Evolutionary conservation across 2,113 vertebrate genomes (phyloP), one percentile per base, ranked within the genome.

Genomic region (Semicossyphus pulcher): DNA sequence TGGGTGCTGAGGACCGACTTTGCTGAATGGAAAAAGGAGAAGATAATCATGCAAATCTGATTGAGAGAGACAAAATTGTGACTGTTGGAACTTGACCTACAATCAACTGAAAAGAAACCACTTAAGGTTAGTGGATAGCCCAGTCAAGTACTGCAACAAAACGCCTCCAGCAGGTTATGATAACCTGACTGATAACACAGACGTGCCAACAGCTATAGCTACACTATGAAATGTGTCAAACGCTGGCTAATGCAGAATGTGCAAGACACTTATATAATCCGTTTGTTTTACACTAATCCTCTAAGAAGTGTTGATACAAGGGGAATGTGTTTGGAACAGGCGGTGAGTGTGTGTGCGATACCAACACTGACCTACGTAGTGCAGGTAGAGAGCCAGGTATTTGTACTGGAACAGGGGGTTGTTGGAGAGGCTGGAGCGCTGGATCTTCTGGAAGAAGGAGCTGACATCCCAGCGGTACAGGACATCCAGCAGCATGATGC

Each of bases 381-480:
- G 97, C 94, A 99, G 95, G 88, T 99, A 99, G 75, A 99, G 96
- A 23, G 96, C 97, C 94, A 99, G 91, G 92, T 99, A 99, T 90
- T 99, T 99, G 93, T 98, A 99, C 78, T 99, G 98, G 91, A 99
- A 99, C 76, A 99, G 94, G 36, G 97, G 97, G 82, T 99, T 98
- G 92, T 97, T 98, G 91, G 92, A 97, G 80, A 99, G 95, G 87
- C 96, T 98, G 91, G 96, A 97, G 85, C 97, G 95, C 91, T 99
- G 98, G 94, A 99, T 97, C 94, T 99, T 97, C 94, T 99, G 97
- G 93, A 99, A 99, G 91, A 99, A 99, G 10, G 97, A 99, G 94
- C 96, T 96, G 89, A 99, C 98, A 48, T 99, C 97, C 98, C 98
- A 99, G 77, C 96, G 94, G 92, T 99, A 99, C 45, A 99, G 93